Conservation (phyloP, 2,888 invertebrate species). For the Stomorhina lunata region DNA sequence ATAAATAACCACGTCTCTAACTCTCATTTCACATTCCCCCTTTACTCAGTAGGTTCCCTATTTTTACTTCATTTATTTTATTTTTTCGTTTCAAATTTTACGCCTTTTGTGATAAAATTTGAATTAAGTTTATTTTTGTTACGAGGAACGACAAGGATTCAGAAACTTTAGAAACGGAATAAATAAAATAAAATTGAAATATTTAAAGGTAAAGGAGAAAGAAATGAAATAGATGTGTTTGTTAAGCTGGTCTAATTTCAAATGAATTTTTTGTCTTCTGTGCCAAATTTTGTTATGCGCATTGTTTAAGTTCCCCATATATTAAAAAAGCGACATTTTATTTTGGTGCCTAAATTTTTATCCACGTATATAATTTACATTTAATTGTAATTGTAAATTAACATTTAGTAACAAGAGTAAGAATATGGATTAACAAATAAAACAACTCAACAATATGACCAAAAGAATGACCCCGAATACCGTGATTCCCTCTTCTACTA, state of each 20-base stretch:
- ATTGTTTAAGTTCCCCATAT: neutral
- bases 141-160: neutral
- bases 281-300: slow-evolving; percentile 7
- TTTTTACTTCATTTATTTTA: slow-evolving; percentile 3
- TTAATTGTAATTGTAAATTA: slow-evolving; percentile 25
- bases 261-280: slow-evolving; percentile 34
- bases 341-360: slow-evolving; percentile 17
- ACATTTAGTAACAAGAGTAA: neutral
- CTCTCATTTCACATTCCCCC: neutral
- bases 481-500: neutral
- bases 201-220: neutral
- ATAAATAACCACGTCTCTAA: neutral
- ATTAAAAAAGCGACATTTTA: slow-evolving; percentile 4
- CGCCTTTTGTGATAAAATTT: slow-evolving; percentile 13
- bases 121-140: slow-evolving; percentile 25
- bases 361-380: slow-evolving; percentile 52
- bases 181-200: neutral
- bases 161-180: neutral
- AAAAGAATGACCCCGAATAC: neutral
- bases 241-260: slow-evolving; percentile 33
- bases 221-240: slow-evolving; percentile 33
- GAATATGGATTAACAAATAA: neutral
- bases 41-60: neutral
- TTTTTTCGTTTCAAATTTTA: slow-evolving; percentile 13
- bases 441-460: neutral